These are phyloP conservation scores for Sebastes oblongus DNA, from an alignment of 2,797 vertebrate species.

Conservation along the genomic window DNA sequence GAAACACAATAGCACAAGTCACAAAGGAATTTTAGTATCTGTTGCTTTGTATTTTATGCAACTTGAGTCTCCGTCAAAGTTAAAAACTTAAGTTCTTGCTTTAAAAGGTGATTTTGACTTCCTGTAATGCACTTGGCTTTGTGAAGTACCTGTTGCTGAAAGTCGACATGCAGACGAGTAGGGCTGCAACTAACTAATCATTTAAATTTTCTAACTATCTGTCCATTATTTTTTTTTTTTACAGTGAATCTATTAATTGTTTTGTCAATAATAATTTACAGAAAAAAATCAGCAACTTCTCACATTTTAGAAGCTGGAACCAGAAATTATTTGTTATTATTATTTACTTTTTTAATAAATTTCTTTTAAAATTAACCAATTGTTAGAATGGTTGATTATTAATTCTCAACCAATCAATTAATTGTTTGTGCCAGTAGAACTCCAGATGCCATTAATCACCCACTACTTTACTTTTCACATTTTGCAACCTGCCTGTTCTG, in stretches of 20 bases:
- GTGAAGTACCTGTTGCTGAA: not conserved
- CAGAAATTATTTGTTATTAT: not conserved
- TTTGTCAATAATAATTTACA: not conserved
- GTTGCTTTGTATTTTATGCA: too few species aligned
- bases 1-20: not conserved
- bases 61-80: not conserved
- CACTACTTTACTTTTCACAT: not conserved
- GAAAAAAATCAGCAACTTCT: not conserved
- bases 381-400: not conserved
- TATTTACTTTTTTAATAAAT: not conserved
- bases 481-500: not conserved
- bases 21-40: not conserved
- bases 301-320: not conserved
- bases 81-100: not conserved
- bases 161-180: not conserved
- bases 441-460: not conserved
- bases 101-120: not conserved
- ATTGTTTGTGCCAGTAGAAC: not conserved
- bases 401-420: not conserved
- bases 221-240: not conserved
- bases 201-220: too few species aligned
- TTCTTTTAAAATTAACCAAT: not conserved
- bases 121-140: not conserved
- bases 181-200: not conserved
- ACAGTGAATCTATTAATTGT: not conserved